Evolutionary conservation across 2,797 vertebrate species (phyloP).

Genomic region (Periophthalmus magnuspinnatus): DNA sequence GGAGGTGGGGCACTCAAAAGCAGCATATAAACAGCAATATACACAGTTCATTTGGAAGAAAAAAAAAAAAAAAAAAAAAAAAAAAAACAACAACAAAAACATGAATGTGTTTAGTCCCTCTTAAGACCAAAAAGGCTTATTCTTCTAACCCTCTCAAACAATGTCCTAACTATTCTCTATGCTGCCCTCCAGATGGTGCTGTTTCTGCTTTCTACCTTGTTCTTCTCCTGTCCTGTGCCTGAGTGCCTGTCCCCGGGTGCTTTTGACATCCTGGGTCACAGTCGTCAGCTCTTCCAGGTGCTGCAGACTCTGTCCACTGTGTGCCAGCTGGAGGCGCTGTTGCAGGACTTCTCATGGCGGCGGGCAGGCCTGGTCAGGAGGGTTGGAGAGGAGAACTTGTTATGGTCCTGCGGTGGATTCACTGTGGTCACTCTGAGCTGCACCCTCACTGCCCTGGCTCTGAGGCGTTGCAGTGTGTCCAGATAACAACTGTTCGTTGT

Average conservation of each 20-base stretch:
- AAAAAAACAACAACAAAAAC: too few relatives aligned
- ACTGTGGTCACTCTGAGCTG: constrained; percentile 78
- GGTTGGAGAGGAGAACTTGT: constrained; percentile 73
- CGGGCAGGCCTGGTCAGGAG: constrained; percentile 74
- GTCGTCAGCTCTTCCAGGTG: constrained; percentile 88
- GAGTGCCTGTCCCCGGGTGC: constrained; percentile 86
- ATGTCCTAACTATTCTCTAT: not conserved
- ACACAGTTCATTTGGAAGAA: too few relatives aligned
- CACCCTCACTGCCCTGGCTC: constrained; percentile 70
- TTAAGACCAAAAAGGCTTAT: too few relatives aligned
- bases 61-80: too few relatives aligned
- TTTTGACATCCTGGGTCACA: constrained; percentile 87
- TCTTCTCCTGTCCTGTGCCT: constrained; percentile 87
- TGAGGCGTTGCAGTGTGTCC: constrained; percentile 70
- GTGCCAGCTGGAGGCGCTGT: constrained; percentile 87
- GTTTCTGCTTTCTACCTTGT: constrained; percentile 84
- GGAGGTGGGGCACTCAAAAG: too few relatives aligned
- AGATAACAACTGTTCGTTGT: constrained; percentile 6
- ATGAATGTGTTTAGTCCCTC: too few relatives aligned
- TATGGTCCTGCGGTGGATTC: constrained; percentile 80
- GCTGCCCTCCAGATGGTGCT: constrained; percentile 74
- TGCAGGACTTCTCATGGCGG: constrained; percentile 83
- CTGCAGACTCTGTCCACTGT: constrained; percentile 84
- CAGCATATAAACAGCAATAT: too few relatives aligned
- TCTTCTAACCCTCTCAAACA: too few relatives aligned